These are phyloP conservation scores for Monarcha castaneiventris DNA, from an alignment of 2,113 vertebrate genomes.

Conservation along the genomic window DNA sequence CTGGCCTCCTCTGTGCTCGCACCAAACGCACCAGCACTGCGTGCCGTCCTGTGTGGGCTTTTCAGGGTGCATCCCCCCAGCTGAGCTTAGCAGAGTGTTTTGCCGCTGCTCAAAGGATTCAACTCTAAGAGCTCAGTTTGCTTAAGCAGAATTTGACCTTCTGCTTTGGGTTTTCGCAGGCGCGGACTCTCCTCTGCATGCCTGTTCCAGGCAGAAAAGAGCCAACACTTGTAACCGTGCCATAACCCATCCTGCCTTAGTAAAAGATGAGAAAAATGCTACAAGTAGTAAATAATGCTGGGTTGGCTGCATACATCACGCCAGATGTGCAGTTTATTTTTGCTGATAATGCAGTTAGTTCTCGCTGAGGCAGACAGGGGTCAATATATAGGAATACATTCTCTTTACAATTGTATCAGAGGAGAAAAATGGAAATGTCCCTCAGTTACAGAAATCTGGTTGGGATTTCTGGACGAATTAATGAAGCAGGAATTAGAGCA, in stretches of 20 bases:
- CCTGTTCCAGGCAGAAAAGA: neutral
- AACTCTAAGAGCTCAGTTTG: neutral
- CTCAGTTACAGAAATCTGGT: neutral
- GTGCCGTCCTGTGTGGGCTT: too few relatives aligned
- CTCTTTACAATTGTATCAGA: neutral
- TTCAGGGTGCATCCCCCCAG: neutral
- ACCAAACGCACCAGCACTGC: fast-evolving
- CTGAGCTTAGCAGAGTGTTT: neutral
- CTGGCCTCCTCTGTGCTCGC: fast-evolving
- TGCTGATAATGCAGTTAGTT: neutral
- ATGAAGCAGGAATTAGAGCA: neutral
- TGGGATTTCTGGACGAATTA: neutral
- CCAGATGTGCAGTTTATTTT: neutral
- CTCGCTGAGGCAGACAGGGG: neutral
- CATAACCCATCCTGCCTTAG: neutral
- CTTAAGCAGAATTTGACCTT: neutral
- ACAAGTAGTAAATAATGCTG: neutral
- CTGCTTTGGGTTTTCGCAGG: neutral
- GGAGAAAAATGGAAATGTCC: neutral
- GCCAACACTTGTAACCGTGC: neutral
- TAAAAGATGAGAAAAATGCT: neutral
- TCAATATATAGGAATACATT: neutral
- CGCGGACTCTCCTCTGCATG: neutral
- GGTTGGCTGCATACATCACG: fast-evolving
- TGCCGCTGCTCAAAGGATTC: neutral